Evolutionary conservation across 2,797 vertebrate genomes (phyloP), one percentile per base, ranked within the genome.

Genomic region (Denticeps clupeoides): DNA sequence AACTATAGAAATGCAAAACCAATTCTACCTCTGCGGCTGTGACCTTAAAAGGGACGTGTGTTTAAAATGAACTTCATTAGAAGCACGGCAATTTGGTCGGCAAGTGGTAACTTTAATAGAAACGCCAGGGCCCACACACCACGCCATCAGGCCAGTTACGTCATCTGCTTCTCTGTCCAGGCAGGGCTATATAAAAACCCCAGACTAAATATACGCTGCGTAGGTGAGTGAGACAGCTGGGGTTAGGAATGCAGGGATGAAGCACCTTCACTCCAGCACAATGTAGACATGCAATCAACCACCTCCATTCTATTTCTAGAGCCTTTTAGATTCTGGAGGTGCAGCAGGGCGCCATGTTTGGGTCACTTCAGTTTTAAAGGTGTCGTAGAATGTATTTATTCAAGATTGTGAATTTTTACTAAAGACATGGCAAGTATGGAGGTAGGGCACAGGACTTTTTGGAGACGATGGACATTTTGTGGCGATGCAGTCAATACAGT

Each of bases 311-410:
- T 62, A 51, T 53, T 60, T 37, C 33, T n/a, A 35, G 47, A 54
- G 45, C 59, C 29, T 56, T 72, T 66, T 45, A 62, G 55, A 52
- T 47, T 55, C 47, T 54, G 23, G 3, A 7, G 22, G 47, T 53
- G 27, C 57, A 62, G 55, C 47, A 61, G 47, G 32, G 43, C 3
- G n/a, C 16, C 3, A 4, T 40, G 24, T 29, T 24, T 12, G n/a
- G 5, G 15, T 24, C 22, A 22, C 25, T 49, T 55, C 2, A 45
- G 31, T 5, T 2, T 18, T 19, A 19, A 19, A 19, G 18, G 18
- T 18, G 18, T 18, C 19, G 18, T 19, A 19, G 18, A 18, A 19
- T 19, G 18, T 19, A 19, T 19, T 19, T 19, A 3, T 19, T 19
- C 18, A 3, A 19, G 18, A 19, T 18, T 19, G 3, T 18, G 18